Base-by-base conservation (phyloP, 1,140 invertebrate genomes). In the Popillia japonica region DNA sequence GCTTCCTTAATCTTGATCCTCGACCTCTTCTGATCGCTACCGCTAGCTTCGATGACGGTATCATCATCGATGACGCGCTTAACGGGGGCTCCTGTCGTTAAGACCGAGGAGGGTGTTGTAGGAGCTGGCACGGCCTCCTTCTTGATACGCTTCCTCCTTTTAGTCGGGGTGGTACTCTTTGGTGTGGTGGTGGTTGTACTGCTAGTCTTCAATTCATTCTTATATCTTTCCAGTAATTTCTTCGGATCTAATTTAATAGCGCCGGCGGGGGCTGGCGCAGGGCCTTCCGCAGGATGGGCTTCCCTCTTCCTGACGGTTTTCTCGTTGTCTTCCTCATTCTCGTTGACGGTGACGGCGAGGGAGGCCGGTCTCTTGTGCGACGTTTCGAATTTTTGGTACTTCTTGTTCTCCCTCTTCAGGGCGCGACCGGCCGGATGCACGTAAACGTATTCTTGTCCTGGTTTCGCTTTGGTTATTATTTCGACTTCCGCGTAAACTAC, bases 1-100 rank as follows among this genome's bases (percentile, higher is more conserved):
- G 94, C 95, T 86, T 96, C 96, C 82, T 96, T 95, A 40, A 96
- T 92, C 89, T 95, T 91, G 79, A 94, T 93, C 79, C 92, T 86
- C 0, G 92, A 93, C 44, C 91, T 89, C 82, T 91, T 90, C 78
- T 86, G 86, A 17, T 86, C 85, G 75, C 84, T 86, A 9, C 80
- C 83, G 40, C 83, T 81, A 14, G 83, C 85, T 44, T 83, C 73
- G 8, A 86, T 78, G 68, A 83, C 77, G 17, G 81, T 79, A 79
- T 86, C 85, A 42, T 84, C 83, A 20, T 72, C 77, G 10, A 82
- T 77, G n/a, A 78, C 75, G 64, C 78, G 81, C 7, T 83, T 79
- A 0, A 68, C 75, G 22, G 82, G 81, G 3, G 74, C 75, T 44
- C 82, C 81, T 0, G 86, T 85, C 0, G 86, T 87, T 27, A 86